A percentile compares a stretch with the other conserved stretches of the same genome.
These are phyloP conservation scores for Liparis tanakae DNA, from an alignment of 2,797 vertebrate species.

Conservation along the genomic window DNA sequence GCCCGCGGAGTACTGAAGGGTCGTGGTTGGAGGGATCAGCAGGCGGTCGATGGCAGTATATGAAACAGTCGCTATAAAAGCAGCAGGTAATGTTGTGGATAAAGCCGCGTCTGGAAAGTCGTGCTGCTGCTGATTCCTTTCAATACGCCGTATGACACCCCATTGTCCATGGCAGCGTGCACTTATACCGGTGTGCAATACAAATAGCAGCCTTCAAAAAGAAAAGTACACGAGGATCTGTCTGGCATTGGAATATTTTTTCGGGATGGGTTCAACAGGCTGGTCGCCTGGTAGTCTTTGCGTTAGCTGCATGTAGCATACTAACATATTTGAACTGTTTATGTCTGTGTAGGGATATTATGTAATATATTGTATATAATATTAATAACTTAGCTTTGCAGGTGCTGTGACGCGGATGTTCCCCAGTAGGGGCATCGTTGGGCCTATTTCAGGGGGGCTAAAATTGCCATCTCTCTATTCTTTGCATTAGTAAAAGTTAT, in stretches of 20 bases:
- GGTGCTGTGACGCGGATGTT: background rate
- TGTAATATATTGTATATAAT: background rate
- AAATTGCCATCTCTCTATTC: too few species aligned
- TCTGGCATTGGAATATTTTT: background rate
- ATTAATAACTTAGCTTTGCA: background rate
- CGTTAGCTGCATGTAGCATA: background rate
- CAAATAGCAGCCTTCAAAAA: too few species aligned
- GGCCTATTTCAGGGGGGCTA: too few species aligned
- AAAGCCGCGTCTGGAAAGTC: background rate
- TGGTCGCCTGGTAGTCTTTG: background rate
- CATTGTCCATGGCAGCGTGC: background rate
- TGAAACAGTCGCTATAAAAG: background rate
- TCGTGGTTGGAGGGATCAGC: background rate
- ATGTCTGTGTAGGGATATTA: background rate
- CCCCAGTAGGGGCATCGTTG: too few species aligned
- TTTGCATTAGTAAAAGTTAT: too few species aligned
- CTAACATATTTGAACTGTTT: background rate
- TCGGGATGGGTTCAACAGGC: background rate
- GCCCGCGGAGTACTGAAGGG: background rate
- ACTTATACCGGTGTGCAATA: background rate
- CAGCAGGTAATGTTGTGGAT: background rate
- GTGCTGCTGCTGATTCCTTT: background rate
- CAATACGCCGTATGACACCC: background rate
- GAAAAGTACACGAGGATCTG: background rate
- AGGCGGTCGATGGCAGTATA: background rate